Conservation (phyloP, 2,113 vertebrate species). For the Machaerirhynchus nigripectus region DNA sequence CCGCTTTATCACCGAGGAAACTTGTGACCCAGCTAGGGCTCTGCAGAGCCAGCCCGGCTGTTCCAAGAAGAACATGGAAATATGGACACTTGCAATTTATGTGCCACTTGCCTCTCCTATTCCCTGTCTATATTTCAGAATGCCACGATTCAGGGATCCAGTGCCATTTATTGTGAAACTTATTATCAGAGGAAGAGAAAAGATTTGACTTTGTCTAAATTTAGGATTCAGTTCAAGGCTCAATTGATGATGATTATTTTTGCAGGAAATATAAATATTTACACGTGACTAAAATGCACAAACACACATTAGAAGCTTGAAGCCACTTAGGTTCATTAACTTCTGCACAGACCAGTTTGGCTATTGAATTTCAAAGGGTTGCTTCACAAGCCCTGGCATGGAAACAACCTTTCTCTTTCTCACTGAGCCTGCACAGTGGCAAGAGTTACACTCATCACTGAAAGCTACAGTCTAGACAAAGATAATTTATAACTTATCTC, state of each 20-base stretch:
- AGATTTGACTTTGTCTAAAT: not conserved
- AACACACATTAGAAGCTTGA: not conserved
- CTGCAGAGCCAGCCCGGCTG: not conserved
- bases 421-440: not conserved
- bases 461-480: not conserved
- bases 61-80: not conserved
- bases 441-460: not conserved
- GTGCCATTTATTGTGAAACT: not conserved
- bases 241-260: not conserved
- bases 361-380: slow-evolving; percentile 9
- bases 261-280: not conserved
- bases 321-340: not conserved
- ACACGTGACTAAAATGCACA: not conserved
- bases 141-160: not conserved
- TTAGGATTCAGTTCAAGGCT: not conserved
- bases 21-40: not conserved
- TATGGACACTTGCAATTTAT: not conserved
- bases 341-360: not conserved
- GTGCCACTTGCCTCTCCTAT: not conserved
- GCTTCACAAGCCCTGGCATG: not conserved
- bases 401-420: not conserved
- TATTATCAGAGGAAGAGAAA: not conserved
- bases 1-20: not conserved
- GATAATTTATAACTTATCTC: not conserved
- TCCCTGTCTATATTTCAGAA: not conserved